Base-by-base conservation (phyloP, 2,797 vertebrate genomes). In the Aulostomus chinensis region DNA sequence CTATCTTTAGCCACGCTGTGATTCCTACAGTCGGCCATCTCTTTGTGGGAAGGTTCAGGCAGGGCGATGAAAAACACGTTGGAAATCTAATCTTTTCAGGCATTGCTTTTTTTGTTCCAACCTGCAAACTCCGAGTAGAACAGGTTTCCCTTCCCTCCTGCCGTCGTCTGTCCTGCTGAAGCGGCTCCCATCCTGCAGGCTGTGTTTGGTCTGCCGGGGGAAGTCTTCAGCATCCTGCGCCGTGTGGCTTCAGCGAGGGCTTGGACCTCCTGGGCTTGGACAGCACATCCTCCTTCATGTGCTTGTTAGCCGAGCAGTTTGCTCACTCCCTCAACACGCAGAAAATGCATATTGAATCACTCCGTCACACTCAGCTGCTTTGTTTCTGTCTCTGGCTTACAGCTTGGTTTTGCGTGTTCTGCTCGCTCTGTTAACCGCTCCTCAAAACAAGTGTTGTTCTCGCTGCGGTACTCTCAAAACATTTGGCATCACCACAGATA, bases 1-100 rank as follows among this genome's bases (percentile, higher is more conserved):
- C 78, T 85, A 85, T 85, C 76, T 80, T 83, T 81, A 78, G 57
- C 74, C 45, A 2, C 4, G 49, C 68, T 67, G 65, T 28, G 55
- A 50, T 69, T 49, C 33, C 60, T 43, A 20, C 49, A 43, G 41
- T 50, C 5, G 46, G 34, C 38, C 46, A 9, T 30, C 24, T 66
- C 54, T 58, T 60, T 60, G 58, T n/a, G n/a, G n/a, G n/a, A n/a
- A 33, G 52, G 70, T 59, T 71, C 49, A 70, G 40, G 9, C 13
- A 7, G 43, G 56, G 58, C 64, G 31, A 35, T 26, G 24, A 57
- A 30, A 58, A 69, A 18, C 50, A 42, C 37, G 41, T 47, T 12
- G 55, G 58, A 15, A 10, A 25, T 29, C n/a, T 14, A 47, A 29
- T 48, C 14, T 31, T 51, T 45, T 32, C 5, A 15, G 42, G 49